Evolutionary conservation across 2,888 invertebrate species (phyloP).

Genomic region (Thymelicus lineola): DNA sequence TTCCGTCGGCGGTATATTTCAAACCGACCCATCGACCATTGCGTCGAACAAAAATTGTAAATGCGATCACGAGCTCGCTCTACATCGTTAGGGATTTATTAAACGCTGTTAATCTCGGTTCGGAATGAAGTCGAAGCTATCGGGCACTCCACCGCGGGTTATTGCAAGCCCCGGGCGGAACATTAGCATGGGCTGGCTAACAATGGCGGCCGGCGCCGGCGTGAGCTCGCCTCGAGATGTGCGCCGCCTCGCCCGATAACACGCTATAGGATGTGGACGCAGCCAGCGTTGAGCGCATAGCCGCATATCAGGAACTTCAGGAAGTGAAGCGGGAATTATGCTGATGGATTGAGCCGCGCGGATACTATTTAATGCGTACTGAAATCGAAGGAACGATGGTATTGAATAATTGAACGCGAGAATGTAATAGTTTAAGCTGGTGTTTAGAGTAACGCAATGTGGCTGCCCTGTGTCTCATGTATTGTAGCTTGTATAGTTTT

Average conservation of each 20-base stretch:
- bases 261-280: constrained; percentile 36
- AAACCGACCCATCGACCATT: background rate
- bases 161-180: constrained; percentile 40
- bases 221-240: constrained; percentile 42
- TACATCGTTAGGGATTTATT: constrained; percentile 34
- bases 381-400: background rate
- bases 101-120: constrained; percentile 34
- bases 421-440: background rate
- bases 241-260: constrained; percentile 56
- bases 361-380: constrained; percentile 5
- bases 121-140: constrained; percentile 40
- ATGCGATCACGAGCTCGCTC: constrained; percentile 32
- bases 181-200: constrained; percentile 39
- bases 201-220: constrained; percentile 52
- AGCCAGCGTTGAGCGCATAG: background rate
- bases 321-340: constrained; percentile 19
- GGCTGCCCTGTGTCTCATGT: no score
- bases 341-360: constrained; percentile 20
- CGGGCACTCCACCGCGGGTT: constrained; percentile 42
- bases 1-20: background rate
- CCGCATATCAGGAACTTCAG: constrained; percentile 24
- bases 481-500: no score
- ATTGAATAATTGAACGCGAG: background rate
- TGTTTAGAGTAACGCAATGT: no score
- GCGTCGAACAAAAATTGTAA: constrained; percentile 30